phyloP scores from a whole-genome alignment of 2,797 vertebrate genomes.

The Sebastes diaconus region DNA sequence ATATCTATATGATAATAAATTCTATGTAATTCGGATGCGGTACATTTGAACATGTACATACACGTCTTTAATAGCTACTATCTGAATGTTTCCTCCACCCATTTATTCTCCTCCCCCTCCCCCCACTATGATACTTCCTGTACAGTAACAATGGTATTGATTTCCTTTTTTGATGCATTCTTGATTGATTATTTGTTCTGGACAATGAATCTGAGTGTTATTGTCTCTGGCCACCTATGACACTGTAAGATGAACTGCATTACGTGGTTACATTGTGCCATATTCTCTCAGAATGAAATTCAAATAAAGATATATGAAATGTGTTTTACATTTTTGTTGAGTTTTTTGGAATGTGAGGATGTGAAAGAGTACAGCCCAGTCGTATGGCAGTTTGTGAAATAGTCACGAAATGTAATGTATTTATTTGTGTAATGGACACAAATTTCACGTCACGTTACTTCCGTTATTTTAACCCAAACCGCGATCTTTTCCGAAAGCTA shows the following conservation, averaged over 20 bases:
- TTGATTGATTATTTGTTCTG: conserved; percentile 69
- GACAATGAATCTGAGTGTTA: conserved; percentile 70
- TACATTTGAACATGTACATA: conserved; percentile 82
- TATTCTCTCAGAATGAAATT: conserved; percentile 80
- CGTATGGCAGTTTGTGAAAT: fast-evolving
- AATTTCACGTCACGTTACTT: too few species aligned
- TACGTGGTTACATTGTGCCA: conserved; percentile 80
- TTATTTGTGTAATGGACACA: too few species aligned
- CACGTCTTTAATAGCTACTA: conserved; percentile 79
- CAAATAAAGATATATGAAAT: conserved; percentile 78
- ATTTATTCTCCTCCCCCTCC: conserved; percentile 15
- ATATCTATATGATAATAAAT: conserved; percentile 78
- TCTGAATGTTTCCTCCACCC: conserved; percentile 70
- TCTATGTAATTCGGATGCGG: conserved; percentile 75
- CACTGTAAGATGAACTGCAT: conserved; percentile 72
- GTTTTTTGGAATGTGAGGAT: neutral
- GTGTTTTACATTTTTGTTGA: conserved; percentile 20
- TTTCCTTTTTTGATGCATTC: conserved; percentile 72
- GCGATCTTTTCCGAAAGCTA: fast-evolving
- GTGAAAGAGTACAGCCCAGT: too few species aligned
- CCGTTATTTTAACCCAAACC: too few species aligned
- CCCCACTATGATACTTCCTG: conserved; percentile 58
- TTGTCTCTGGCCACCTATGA: conserved; percentile 59
- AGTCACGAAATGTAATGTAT: too few species aligned
- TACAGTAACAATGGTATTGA: conserved; percentile 76